A percentile compares a stretch with the other conserved stretches of the same genome.
These are phyloP conservation scores for Hypsopygia costalis DNA, from an alignment of 2,888 invertebrate genomes.

Conservation along the genomic window DNA sequence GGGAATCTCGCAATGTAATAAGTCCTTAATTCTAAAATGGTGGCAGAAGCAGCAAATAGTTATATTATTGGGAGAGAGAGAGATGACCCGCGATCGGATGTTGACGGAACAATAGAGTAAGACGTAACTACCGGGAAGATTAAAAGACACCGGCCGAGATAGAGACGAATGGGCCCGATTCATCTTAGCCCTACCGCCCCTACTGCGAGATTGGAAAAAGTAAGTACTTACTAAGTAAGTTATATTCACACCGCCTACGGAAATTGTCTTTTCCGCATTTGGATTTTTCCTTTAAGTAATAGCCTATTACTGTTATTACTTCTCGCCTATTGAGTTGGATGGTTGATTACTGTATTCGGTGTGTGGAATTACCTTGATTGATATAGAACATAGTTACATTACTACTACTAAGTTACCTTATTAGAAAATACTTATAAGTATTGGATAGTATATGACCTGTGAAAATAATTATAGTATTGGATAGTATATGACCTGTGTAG, in stretches of 20 bases:
- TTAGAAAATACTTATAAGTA: too few relatives aligned
- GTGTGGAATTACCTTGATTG: not conserved
- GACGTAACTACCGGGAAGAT: not conserved
- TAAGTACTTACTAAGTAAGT: constrained; percentile 3
- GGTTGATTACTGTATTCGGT: not conserved
- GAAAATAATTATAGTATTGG: too few relatives aligned
- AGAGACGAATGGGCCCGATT: constrained; percentile 4
- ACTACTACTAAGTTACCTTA: too few relatives aligned
- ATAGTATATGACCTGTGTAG: too few relatives aligned
- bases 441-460: too few relatives aligned
- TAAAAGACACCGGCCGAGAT: constrained; percentile 4
- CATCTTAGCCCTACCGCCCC: constrained; percentile 4
- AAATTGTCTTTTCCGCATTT: constrained; percentile 5
- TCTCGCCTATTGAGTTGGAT: not conserved
- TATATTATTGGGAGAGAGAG: too few relatives aligned
- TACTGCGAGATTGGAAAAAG: constrained; percentile 6
- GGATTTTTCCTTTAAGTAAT: constrained; percentile 4
- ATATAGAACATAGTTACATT: too few relatives aligned
- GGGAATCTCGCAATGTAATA: too few relatives aligned
- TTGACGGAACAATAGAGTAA: constrained; percentile 2
- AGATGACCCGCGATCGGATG: not conserved
- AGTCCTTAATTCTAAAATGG: too few relatives aligned
- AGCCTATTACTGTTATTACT: not conserved
- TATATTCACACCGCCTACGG: constrained; percentile 4
- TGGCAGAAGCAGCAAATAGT: too few relatives aligned